Conservation (phyloP, 2,888 invertebrate species). For the Tetanocera ferruginea region DNA sequence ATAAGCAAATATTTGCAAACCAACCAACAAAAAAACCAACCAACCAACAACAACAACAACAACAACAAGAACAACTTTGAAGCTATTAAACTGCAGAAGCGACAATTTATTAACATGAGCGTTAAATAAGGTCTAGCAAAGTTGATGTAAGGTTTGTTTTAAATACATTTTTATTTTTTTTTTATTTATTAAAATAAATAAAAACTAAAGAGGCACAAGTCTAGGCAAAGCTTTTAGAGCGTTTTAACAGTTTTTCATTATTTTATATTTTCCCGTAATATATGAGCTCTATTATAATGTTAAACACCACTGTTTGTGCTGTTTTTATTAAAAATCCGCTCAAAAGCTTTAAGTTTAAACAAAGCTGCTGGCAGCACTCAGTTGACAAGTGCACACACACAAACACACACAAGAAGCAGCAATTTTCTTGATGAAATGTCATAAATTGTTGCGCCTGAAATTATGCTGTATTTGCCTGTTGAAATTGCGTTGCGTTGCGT, state of each 20-base stretch:
- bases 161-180: too few species aligned
- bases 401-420: background rate
- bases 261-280: too few species aligned
- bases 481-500: background rate
- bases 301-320: background rate
- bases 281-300: background rate
- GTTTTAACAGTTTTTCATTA: too few species aligned
- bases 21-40: background rate
- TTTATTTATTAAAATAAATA: background rate
- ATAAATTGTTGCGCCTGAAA: background rate
- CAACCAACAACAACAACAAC: background rate
- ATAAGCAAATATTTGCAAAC: background rate
- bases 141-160: background rate
- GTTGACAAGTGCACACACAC: background rate
- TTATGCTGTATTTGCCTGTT: background rate
- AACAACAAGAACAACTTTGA: background rate
- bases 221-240: background rate
- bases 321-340: background rate
- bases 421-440: background rate
- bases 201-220: background rate
- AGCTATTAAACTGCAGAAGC: background rate
- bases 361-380: background rate
- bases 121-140: background rate
- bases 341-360: background rate
- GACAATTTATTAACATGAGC: too few species aligned